Percentiles rank a stretch among this genome's conserved stretches.
Evolutionary conservation across 2,797 vertebrate species (phyloP).

Genomic region (Urocyon cinereoargenteus): DNA sequence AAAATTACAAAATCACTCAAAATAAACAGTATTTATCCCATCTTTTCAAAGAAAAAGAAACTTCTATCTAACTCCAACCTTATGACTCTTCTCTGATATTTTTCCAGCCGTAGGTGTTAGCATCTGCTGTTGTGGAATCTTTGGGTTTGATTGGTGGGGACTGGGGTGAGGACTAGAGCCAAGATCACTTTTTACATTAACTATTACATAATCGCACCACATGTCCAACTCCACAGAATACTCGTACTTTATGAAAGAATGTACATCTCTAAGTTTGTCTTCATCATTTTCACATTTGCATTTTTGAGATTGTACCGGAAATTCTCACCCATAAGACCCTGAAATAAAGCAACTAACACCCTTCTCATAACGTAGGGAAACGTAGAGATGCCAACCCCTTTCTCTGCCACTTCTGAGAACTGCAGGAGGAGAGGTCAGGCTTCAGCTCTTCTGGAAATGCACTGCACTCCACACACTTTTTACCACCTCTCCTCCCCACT

Average conservation of each 20-base stretch:
- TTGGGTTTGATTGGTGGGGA: not conserved
- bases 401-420: not conserved
- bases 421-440: not conserved
- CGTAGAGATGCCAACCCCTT: not conserved
- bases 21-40: conserved; percentile 52
- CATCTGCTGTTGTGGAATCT: conserved; percentile 67
- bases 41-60: conserved; percentile 66
- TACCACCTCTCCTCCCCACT: not conserved
- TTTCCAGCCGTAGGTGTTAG: conserved; percentile 66
- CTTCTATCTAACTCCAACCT: conserved; percentile 49
- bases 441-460: not conserved
- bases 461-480: not conserved
- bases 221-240: not conserved
- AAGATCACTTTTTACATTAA: conserved; percentile 41
- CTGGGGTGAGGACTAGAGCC: not conserved
- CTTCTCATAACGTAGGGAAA: not conserved
- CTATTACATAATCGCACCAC: conserved; percentile 18
- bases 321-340: not conserved
- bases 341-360: not conserved
- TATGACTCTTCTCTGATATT: conserved; percentile 51
- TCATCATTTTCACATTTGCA: not conserved
- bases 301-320: not conserved
- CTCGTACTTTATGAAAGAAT: not conserved
- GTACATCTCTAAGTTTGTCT: conserved; percentile 12
- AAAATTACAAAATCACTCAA: conserved; percentile 70